Evolutionary conservation across 1,140 invertebrate species (phyloP).

Genomic region (Brachionus manjavacas): DNA sequence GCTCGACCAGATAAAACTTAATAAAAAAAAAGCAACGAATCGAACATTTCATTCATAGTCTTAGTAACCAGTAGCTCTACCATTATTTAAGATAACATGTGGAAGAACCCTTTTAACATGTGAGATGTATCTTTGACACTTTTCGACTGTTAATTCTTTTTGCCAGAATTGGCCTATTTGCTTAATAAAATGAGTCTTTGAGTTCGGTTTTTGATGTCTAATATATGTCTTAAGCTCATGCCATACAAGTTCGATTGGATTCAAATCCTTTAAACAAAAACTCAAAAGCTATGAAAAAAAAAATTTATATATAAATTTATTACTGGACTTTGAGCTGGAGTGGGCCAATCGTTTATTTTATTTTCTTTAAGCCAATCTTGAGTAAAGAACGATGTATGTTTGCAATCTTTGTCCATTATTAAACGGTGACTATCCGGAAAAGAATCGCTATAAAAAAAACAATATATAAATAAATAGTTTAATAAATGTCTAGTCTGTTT

Average conservation of each 20-base stretch:
- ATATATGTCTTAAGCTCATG: background rate
- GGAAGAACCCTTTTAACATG: background rate
- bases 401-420: background rate
- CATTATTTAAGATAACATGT: constrained; percentile 15
- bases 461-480: background rate
- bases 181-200: background rate
- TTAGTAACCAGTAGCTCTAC: background rate
- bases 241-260: constrained; percentile 24
- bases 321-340: background rate
- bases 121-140: background rate
- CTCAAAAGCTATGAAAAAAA: background rate
- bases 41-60: too few relatives aligned
- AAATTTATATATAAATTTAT: background rate
- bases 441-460: background rate
- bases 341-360: background rate
- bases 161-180: background rate
- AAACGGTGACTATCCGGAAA: background rate
- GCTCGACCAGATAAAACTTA: background rate
- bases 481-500: too few relatives aligned
- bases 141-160: background rate
- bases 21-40: background rate
- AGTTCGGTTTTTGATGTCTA: background rate
- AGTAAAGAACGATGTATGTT: background rate
- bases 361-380: background rate
- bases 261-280: background rate